phyloP scores from a whole-genome alignment of 23 tunicate genomes.

The Clavelina lepadiformis region DNA sequence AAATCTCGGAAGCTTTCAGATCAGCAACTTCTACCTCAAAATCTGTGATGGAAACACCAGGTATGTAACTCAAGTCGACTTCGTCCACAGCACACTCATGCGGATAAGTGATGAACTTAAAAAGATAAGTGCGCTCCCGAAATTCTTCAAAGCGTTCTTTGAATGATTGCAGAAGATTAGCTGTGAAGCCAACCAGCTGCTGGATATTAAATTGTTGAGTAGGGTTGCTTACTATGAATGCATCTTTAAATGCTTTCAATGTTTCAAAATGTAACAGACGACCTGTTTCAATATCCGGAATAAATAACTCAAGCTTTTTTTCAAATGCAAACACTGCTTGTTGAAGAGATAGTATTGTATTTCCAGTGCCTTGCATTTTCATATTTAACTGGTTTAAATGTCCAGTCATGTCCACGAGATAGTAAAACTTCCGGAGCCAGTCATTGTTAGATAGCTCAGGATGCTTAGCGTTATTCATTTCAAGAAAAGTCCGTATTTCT shows the following conservation, averaged over 20 bases:
- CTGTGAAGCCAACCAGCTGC: conserved; percentile 43
- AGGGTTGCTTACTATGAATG: conserved; percentile 32
- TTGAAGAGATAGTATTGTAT: conserved; percentile 30
- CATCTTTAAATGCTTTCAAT: conserved; percentile 18
- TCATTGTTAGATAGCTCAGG: conserved; percentile 33
- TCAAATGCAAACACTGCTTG: conserved; percentile 37
- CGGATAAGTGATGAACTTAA: conserved; percentile 38
- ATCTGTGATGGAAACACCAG: conserved; percentile 19
- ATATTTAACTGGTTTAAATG: conserved; percentile 33
- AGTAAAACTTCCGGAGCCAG: conserved; percentile 34
- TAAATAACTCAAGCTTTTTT: conserved; percentile 33
- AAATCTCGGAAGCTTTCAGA: conserved; percentile 12
- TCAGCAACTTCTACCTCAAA: conserved; percentile 29
- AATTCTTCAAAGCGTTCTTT: conserved; percentile 43
- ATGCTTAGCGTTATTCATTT: conserved; percentile 31
- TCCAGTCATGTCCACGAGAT: conserved; percentile 40
- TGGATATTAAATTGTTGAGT: conserved; percentile 38
- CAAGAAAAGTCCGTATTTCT: conserved; percentile 36
- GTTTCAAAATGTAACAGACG: conserved; percentile 28
- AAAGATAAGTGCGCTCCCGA: conserved; percentile 37
- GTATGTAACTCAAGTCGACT: conserved; percentile 40
- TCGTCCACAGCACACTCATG: conserved; percentile 39
- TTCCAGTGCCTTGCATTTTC: conserved; percentile 23
- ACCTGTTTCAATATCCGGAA: conserved; percentile 24
- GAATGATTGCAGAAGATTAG: conserved; percentile 41